Evolutionary conservation across 2,797 vertebrate species (phyloP).

Genomic region (Tangara arthus): DNA sequence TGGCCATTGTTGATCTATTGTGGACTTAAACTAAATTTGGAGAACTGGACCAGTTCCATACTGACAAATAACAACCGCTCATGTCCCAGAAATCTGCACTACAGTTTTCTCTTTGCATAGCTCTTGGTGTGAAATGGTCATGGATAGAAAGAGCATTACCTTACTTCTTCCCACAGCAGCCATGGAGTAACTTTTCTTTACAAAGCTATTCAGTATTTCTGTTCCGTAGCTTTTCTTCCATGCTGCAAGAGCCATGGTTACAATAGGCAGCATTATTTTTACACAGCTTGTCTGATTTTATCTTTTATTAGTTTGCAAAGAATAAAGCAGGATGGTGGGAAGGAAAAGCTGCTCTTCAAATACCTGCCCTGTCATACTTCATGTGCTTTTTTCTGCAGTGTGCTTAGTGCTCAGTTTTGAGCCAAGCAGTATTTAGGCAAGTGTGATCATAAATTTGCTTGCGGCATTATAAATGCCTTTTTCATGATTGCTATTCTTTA

Average conservation of each 20-base stretch:
- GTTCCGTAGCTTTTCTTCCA: not conserved
- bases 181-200: not conserved
- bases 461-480: not conserved
- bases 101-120: not conserved
- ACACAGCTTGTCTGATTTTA: not conserved
- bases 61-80: conserved; percentile 4
- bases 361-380: not conserved
- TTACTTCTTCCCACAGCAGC: not conserved
- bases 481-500: not conserved
- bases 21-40: conserved; percentile 15
- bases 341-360: conserved; percentile 2
- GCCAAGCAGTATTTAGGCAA: not conserved
- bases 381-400: not conserved
- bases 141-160: not conserved
- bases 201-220: conserved; percentile 17
- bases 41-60: not conserved
- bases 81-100: not conserved
- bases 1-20: not conserved
- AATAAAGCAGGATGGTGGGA: not conserved
- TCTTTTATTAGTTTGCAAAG: conserved; percentile 12
- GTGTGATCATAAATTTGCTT: not conserved
- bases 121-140: not conserved
- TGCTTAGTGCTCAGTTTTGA: not conserved
- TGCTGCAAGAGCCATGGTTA: not conserved
- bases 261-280: conserved; percentile 15